Base-by-base conservation (phyloP, 2,797 vertebrate genomes). In the Strix occidentalis region DNA sequence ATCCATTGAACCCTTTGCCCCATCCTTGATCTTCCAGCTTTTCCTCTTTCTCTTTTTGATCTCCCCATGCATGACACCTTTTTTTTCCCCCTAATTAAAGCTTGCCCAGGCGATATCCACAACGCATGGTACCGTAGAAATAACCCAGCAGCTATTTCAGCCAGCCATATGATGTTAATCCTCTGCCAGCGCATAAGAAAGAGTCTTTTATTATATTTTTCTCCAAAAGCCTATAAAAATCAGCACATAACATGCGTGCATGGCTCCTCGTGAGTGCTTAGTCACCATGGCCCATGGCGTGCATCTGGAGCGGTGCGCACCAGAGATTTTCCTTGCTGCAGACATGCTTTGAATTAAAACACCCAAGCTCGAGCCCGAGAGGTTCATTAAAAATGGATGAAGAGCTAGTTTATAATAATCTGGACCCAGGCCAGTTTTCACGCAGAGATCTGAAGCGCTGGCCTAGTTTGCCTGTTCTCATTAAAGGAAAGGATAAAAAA, bases 381-480 rank as follows among this genome's bases (percentile, higher is more conserved):
- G 80, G 60, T 79, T 93, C 93, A 91, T 96, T 96, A 96, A 92
- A 94, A 90, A 92, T 79, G 89, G 95, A 96, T 95, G 90, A 95
- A 84, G 74, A 63, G 75, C 53, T 24, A 26, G 85, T 96, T 95
- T 85, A 63, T 87, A 85, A 93, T 93, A 65, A 93, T 82, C 87
- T 96, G 91, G 91, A 76, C 8, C 56, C 5, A 1, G 33, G 89
- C 89, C 95, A 82, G 72, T 71, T 83, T 51, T 89, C 91, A 39
- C 11, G 5, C 84, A 6, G 92, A 41, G 93, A 65, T 85, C 81
- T 76, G 60, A 79, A 75, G 69, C 17, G 2, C 56, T 84, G 82
- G 37, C 87, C 92, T 94, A 33, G 0, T 88, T 88, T 88, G 37
- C 72, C 68, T 69, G 76, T 16, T 84, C 90, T 91, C 84, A 63